Base-by-base conservation (phyloP, 2,113 vertebrate species). In the Eleginops maclovinus region DNA sequence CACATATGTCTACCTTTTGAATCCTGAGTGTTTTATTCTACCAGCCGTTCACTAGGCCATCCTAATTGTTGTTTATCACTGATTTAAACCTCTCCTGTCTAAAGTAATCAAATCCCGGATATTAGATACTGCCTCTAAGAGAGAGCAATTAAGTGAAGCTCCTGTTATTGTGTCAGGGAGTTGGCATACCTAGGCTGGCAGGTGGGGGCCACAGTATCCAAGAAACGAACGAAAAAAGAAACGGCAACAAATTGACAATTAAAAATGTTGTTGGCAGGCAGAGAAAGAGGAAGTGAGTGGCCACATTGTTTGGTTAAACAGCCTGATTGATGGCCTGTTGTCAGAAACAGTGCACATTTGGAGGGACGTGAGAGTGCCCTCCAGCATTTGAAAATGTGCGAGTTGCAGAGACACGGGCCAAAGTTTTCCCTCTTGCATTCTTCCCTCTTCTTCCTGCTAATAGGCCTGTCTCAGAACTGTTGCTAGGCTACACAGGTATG, bases 401-500 rank as follows among this genome's bases (percentile, higher is more conserved):
- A 79, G 54, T 75, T 78, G 76, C 46, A 75, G 85, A 86, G 61
- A 84, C 50, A 58, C 3, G 63, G 67, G 69, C 72, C 43, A 72
- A 85, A 87, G 78, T 86, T 92, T 88, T 72, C 68, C 61, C 84
- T 81, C 47, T 70, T 49, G 81, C 40, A 47, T 76, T 83, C 76
- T 40, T 83, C 83, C 73, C 75, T 81, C 81, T 72, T 82, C 55
- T 72, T 73, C 63, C 62, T 64, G 70, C 67, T 89, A 91, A 89
- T 89, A 90, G 81, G 83, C 82, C 72, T 24, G 26, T 75, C 81
- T 83, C 55, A 0, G 21, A 82, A 85, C 85, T 89, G 91, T 93
- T 93, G 93, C 93, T 91, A 93, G 89, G 91, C 84, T 88, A 93
- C 91, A 78, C 73, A 43, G 64, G 61, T 84, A 78, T 85, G 83